Evolutionary conservation across 2,888 invertebrate species (phyloP).

Genomic region (Drymonia ruficornis): DNA sequence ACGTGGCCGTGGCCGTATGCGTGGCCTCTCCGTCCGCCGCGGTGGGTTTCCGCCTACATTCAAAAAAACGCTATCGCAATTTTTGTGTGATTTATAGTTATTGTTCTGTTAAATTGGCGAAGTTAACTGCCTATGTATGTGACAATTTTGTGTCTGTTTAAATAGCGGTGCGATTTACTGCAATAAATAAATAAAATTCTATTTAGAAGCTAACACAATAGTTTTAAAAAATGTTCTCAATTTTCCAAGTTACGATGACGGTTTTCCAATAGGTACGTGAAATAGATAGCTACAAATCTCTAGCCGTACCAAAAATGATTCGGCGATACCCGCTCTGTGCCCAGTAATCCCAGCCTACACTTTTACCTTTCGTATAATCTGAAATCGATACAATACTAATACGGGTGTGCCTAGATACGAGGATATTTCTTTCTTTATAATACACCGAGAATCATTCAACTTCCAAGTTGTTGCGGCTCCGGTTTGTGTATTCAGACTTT

Average conservation of each 20-base stretch:
- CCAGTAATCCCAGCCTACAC: conserved; percentile 46
- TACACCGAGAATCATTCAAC: background rate
- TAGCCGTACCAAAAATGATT: conserved; percentile 12
- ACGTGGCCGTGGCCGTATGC: too few relatives aligned
- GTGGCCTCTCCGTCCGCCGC: too few relatives aligned
- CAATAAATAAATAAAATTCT: too few relatives aligned
- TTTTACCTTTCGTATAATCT: conserved; percentile 52
- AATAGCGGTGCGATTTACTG: too few relatives aligned
- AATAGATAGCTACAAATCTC: conserved; percentile 10
- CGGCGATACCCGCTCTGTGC: conserved; percentile 19
- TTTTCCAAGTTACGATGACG: background rate
- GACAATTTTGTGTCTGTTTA: background rate
- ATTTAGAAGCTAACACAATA: too few relatives aligned
- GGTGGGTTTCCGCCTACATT: too few relatives aligned
- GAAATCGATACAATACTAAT: conserved; percentile 52
- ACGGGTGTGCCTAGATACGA: conserved; percentile 8
- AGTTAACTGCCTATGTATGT: background rate
- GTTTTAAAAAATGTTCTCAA: too few relatives aligned
- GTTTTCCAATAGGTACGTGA: conserved; percentile 18
- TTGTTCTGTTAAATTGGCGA: background rate
- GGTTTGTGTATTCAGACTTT: background rate
- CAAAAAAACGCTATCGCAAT: background rate
- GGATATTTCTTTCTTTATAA: background rate
- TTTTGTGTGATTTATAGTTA: background rate
- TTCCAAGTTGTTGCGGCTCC: background rate